Evolutionary conservation across 2,797 vertebrate genomes (phyloP).

Genomic region (Aselliscus stoliczkanus): DNA sequence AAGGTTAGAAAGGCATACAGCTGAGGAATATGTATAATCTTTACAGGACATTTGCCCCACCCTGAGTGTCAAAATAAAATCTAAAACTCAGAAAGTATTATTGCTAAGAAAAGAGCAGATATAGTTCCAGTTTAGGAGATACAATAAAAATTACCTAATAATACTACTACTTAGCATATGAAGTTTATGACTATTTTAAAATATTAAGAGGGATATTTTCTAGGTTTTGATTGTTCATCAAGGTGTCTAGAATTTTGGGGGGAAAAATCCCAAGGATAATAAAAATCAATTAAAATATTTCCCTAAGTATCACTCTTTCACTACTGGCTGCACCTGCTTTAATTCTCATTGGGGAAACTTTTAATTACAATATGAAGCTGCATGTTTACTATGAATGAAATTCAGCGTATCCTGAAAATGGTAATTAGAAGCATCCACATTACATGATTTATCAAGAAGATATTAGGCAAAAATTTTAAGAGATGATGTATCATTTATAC

Average conservation of each 20-base stretch:
- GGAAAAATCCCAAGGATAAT: not conserved
- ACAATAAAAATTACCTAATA: not conserved
- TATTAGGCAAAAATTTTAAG: not conserved
- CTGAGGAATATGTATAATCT: not conserved
- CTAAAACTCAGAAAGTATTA: not conserved
- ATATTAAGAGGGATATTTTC: not conserved
- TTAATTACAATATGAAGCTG: not conserved
- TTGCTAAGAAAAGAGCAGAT: not conserved
- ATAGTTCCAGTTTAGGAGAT: not conserved
- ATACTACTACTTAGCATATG: not conserved
- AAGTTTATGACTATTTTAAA: conserved; percentile 1
- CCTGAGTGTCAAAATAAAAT: not conserved
- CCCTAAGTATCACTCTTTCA: not conserved
- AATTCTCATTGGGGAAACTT: conserved; percentile 23
- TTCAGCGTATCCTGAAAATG: not conserved
- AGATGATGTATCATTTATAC: not conserved
- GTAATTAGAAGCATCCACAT: conserved; percentile 29
- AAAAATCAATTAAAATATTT: not conserved
- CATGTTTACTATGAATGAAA: not conserved
- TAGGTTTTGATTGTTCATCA: not conserved
- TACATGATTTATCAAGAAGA: conserved; percentile 38
- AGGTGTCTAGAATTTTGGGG: not conserved
- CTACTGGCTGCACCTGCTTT: not conserved
- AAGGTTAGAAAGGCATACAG: not conserved
- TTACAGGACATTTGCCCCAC: not conserved